Base-by-base conservation (phyloP, 2,888 invertebrate species). In the Aspidiotus rigidus region DNA sequence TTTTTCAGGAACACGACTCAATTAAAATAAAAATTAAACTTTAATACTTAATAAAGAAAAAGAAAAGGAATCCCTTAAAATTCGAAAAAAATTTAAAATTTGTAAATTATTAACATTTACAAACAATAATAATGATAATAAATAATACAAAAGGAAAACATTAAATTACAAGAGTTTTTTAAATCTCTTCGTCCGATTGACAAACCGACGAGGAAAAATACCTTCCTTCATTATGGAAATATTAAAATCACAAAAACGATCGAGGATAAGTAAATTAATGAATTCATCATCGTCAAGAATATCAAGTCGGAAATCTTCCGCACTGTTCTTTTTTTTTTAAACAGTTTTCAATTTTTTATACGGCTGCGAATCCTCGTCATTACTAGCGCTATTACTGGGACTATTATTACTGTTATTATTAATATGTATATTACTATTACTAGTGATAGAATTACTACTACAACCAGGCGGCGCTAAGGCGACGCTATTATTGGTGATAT, bases 341-440 rank as follows among this genome's bases (percentile, higher is more conserved):
- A 67, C 61, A 7, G 72, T 72, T 67, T 72, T 72, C 63, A 72
- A 67, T 67, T 72, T 72, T 60, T 72, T 72, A 70, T 63, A 72
- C 9, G 72, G 72, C 59, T 72, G 72, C 61, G 69, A 70, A 54
- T 71, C 72, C 0, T 72, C 72, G 17, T 72, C 72, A 11, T 71
- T 70, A 62, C 61, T 66, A 49, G 69, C 71, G 41, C 53, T 69
- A 53, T 64, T 64, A 40, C 70, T 71, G 49, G 44, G 57, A 59
- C 17, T 13, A 41, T 28, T 17, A 49, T 67, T 71, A 64, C 70
- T 71, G 62, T 72, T 72, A n/a, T 64, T 71, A 69, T 63, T 62
- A 39, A 69, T 61, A 69, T 71, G 69, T 61, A 62, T 55, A 71
- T 64, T 72, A 59, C 69, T 69, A 66, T 62, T 64, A 56, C 60